Evolutionary conservation across 1,140 invertebrate species (phyloP).

Genomic region (Dendroctonus ponderosae): DNA sequence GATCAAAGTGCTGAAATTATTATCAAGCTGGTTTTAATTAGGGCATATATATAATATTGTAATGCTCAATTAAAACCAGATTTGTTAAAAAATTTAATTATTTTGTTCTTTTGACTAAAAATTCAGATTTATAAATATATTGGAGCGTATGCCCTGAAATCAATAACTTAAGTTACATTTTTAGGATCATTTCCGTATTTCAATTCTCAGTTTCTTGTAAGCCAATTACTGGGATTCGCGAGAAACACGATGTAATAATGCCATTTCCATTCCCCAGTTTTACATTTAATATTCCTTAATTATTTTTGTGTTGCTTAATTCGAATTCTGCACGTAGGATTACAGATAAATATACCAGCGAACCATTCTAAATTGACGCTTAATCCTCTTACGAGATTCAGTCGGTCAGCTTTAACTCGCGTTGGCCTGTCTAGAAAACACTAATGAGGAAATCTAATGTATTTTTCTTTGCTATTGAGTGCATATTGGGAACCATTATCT

Average conservation of each 20-base stretch:
- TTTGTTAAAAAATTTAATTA: too few relatives aligned
- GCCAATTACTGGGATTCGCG: background rate
- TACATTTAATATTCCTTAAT: slow-evolving; percentile 32
- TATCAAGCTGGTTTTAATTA: too few relatives aligned
- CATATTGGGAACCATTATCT: too few relatives aligned
- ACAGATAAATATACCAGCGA: slow-evolving; percentile 33
- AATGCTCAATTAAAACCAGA: too few relatives aligned
- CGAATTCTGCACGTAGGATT: slow-evolving; percentile 31
- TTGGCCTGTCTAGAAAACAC: slow-evolving; percentile 23
- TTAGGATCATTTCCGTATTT: too few relatives aligned
- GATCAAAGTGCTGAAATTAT: too few relatives aligned
- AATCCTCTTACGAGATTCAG: slow-evolving; percentile 33
- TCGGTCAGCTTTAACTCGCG: slow-evolving; percentile 31
- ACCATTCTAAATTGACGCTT: slow-evolving; percentile 33
- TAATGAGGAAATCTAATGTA: slow-evolving; percentile 30
- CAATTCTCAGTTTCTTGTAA: background rate
- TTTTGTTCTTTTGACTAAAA: too few relatives aligned
- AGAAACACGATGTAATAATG: slow-evolving; percentile 8
- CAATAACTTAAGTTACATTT: too few relatives aligned
- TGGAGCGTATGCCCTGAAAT: too few relatives aligned
- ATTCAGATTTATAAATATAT: too few relatives aligned
- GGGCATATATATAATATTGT: too few relatives aligned
- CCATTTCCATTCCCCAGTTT: slow-evolving; percentile 14
- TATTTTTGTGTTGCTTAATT: slow-evolving; percentile 31
- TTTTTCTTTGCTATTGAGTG: slow-evolving; percentile 7